Conservation (phyloP, 1,140 invertebrate genomes). For the Drosophila ficusphila region DNA sequence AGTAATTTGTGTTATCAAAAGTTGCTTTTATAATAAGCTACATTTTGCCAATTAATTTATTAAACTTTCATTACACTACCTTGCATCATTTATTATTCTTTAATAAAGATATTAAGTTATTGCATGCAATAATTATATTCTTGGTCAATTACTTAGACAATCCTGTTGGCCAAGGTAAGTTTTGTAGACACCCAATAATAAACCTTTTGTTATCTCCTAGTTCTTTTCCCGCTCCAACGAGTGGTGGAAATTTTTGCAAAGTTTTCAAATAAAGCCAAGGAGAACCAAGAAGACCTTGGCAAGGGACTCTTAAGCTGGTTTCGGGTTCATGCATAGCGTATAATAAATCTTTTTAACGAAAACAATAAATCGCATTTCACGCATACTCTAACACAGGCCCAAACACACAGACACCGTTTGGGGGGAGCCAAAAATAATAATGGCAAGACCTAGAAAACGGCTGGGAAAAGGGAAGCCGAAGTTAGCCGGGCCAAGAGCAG, state of each 20-base stretch:
- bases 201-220: not conserved
- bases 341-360: constrained; percentile 82
- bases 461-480: constrained; percentile 20
- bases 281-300: constrained; percentile 1
- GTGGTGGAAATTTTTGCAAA: constrained; percentile 53
- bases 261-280: constrained; percentile 75
- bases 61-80: too few relatives aligned
- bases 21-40: too few relatives aligned
- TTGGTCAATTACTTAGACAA: not conserved
- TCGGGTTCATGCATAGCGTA: constrained; percentile 37
- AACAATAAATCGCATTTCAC: constrained; percentile 81
- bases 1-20: too few relatives aligned
- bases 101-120: too few relatives aligned
- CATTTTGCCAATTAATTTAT: too few relatives aligned
- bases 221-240: not conserved
- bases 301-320: constrained; percentile 4
- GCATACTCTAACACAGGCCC: constrained; percentile 64
- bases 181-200: not conserved
- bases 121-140: not conserved
- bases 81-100: too few relatives aligned
- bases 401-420: constrained; percentile 3
- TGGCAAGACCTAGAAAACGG: constrained; percentile 36
- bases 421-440: constrained; percentile 28
- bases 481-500: not conserved
- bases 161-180: not conserved